phyloP scores from a whole-genome alignment of 2,797 vertebrate species.

The Myotis pilosus region DNA sequence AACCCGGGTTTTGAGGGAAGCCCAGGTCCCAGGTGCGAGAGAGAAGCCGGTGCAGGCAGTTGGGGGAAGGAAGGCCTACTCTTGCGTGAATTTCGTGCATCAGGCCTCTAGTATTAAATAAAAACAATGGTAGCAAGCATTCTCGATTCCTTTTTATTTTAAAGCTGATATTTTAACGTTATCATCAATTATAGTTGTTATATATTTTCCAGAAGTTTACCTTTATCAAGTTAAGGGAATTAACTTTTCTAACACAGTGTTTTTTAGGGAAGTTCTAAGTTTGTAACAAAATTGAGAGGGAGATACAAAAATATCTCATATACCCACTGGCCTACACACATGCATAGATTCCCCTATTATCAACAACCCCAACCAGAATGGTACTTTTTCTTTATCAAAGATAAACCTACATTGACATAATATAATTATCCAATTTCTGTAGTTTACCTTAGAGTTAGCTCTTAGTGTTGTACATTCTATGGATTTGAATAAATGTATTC shows the following conservation, averaged over 20 bases:
- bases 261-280: not conserved
- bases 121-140: not conserved
- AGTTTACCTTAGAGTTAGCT: not conserved
- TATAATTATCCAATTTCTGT: not conserved
- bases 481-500: not conserved
- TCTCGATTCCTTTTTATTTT: not conserved
- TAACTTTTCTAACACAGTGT: not conserved
- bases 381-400: not conserved
- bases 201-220: not conserved
- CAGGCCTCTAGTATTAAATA: no score
- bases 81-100: no score
- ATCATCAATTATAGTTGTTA: not conserved
- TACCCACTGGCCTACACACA: no score
- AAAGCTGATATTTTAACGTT: not conserved
- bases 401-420: not conserved
- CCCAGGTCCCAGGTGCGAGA: no score
- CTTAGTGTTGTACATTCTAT: not conserved
- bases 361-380: not conserved
- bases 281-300: not conserved
- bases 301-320: not conserved
- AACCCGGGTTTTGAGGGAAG: no score
- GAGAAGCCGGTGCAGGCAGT: no score
- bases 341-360: not conserved
- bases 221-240: slow-evolving; percentile 11
- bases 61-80: no score